Evolutionary conservation across 2,113 vertebrate species (phyloP).

Genomic region (Podarcis cretensis): DNA sequence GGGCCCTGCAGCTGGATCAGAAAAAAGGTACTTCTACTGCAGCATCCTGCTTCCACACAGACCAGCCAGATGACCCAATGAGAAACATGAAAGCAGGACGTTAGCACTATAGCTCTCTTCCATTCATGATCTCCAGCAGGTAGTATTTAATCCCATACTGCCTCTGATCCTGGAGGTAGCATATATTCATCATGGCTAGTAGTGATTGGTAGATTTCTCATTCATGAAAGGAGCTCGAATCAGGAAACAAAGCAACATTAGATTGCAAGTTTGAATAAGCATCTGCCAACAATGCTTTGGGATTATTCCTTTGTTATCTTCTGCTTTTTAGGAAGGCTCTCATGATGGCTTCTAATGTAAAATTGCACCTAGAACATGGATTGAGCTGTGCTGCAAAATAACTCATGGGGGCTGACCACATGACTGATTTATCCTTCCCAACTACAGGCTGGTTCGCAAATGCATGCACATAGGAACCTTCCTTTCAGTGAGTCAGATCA

Average conservation of each 20-base stretch:
- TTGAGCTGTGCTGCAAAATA: background rate
- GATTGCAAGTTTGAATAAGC: background rate
- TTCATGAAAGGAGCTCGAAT: background rate
- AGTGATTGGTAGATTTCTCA: background rate
- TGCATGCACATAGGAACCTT: background rate
- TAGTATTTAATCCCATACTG: too few species aligned
- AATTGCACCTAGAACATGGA: background rate
- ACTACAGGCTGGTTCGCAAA: background rate
- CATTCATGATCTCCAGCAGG: background rate
- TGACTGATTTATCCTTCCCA: background rate
- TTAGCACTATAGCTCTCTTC: background rate
- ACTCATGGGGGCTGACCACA: background rate
- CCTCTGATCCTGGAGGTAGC: too few species aligned
- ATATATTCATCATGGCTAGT: background rate
- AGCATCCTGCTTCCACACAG: background rate
- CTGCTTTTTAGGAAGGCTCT: background rate
- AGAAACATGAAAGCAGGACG: background rate
- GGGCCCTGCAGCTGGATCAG: background rate
- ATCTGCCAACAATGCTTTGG: background rate
- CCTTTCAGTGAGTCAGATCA: background rate
- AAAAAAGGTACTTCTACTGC: background rate
- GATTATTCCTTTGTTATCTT: background rate
- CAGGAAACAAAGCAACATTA: background rate
- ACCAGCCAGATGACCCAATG: too few species aligned
- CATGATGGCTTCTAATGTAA: background rate